phyloP scores from a whole-genome alignment of 2,113 vertebrate species.

The Apistogramma diplotaenia region DNA sequence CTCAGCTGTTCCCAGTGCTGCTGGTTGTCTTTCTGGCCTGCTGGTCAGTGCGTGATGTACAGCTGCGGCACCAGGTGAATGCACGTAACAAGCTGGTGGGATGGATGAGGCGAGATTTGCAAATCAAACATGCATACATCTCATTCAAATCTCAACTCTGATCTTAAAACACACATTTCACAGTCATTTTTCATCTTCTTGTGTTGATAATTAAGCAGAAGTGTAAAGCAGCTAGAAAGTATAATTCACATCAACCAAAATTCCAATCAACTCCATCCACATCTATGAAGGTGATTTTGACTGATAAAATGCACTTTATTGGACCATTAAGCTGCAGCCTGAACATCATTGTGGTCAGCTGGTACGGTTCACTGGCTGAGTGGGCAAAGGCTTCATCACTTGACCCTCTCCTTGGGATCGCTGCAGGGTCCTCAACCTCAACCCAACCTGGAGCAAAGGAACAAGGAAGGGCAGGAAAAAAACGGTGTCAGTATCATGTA shows the following conservation, averaged over 20 bases:
- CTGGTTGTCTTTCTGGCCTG: constrained; percentile 13
- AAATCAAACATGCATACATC: background rate
- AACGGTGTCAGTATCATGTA: constrained; percentile 72
- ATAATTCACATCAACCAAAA: background rate
- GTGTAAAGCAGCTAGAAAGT: background rate
- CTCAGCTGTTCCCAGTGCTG: constrained; percentile 15
- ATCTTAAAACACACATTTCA: too few species aligned
- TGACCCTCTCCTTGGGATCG: constrained; percentile 58
- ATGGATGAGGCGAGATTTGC: background rate
- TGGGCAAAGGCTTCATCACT: constrained; percentile 9
- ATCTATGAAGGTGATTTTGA: background rate
- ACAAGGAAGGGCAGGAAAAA: constrained; percentile 31
- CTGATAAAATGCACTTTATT: background rate
- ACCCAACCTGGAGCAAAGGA: constrained; percentile 33
- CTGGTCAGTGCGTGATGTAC: constrained; percentile 24
- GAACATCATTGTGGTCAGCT: constrained; percentile 10
- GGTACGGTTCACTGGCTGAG: constrained; percentile 14
- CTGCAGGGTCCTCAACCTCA: constrained; percentile 27
- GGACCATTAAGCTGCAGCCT: background rate
- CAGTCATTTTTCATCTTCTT: too few species aligned
- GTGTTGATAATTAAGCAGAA: background rate
- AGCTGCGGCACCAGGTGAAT: background rate
- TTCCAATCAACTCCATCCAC: background rate
- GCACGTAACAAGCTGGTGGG: constrained; percentile 3
- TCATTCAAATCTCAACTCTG: background rate